These are phyloP conservation scores for Amaurobius ferox DNA, from an alignment of 2,888 invertebrate species.

Conservation along the genomic window DNA sequence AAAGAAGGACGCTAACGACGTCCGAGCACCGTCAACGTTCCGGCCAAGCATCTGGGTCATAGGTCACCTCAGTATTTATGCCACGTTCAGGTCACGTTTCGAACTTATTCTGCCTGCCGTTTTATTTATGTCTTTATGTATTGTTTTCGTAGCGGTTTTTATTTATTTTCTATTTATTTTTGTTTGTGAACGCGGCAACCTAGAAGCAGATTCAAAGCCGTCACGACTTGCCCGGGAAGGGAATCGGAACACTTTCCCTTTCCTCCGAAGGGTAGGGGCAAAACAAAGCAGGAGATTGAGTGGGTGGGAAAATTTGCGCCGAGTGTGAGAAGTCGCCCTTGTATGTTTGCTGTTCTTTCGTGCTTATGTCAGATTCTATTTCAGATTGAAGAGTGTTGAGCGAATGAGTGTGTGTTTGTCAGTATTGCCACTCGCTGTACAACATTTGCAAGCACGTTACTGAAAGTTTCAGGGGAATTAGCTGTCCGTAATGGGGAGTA, in stretches of 20 bases:
- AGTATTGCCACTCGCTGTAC: too few relatives aligned
- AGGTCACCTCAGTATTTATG: slow-evolving; percentile 20
- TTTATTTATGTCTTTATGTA: slow-evolving; percentile 32
- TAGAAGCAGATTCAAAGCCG: slow-evolving; percentile 33
- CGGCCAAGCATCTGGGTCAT: slow-evolving; percentile 27
- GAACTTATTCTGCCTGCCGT: slow-evolving; percentile 20
- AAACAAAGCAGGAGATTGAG: background rate
- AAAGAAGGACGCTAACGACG: background rate
- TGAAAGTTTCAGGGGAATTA: too few relatives aligned
- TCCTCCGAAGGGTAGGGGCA: slow-evolving; percentile 17
- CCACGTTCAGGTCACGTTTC: slow-evolving; percentile 17
- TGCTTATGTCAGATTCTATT: background rate
- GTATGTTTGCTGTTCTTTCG: background rate
- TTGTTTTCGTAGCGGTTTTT: background rate
- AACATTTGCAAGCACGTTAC: too few relatives aligned
- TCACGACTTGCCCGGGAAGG: slow-evolving; percentile 9
- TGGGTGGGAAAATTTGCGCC: background rate
- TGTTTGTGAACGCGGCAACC: slow-evolving; percentile 7
- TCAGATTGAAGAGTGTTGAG: background rate
- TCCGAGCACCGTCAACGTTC: background rate
- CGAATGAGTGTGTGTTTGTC: too few relatives aligned
- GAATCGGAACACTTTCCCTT: slow-evolving; percentile 4
- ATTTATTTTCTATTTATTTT: slow-evolving; percentile 11
- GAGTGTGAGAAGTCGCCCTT: slow-evolving; percentile 20
- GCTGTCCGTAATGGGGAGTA: too few relatives aligned